phyloP scores from a whole-genome alignment of 2,113 vertebrate species.

The Phycodurus eques region DNA sequence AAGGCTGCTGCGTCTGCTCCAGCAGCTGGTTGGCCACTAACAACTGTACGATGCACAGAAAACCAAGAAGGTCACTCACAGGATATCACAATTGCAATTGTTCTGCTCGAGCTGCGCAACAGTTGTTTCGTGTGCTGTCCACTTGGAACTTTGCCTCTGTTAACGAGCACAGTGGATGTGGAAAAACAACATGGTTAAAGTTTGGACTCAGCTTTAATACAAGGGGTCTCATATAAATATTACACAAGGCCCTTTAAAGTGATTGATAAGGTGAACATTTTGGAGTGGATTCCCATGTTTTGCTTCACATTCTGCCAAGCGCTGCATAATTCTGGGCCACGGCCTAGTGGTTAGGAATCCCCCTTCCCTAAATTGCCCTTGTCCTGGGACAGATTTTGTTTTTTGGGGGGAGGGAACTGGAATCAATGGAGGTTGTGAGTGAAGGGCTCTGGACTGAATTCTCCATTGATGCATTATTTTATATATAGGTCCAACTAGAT shows the following conservation, averaged over 20 bases:
- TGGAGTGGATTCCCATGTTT: background rate
- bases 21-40: slow-evolving; percentile 83
- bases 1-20: slow-evolving; percentile 87
- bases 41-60: slow-evolving; percentile 76
- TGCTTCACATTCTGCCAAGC: background rate
- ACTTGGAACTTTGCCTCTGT: background rate
- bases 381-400: background rate
- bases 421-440: background rate
- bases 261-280: slow-evolving; percentile 1
- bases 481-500: too few relatives aligned
- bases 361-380: slow-evolving; percentile 1
- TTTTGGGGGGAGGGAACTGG: background rate
- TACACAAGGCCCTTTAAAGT: slow-evolving; percentile 2
- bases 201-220: background rate
- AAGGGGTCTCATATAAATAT: background rate
- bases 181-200: background rate
- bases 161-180: background rate
- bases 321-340: background rate
- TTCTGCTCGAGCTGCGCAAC: background rate
- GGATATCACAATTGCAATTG: background rate
- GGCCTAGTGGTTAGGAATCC: background rate
- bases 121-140: background rate
- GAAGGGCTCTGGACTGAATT: background rate
- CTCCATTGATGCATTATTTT: background rate
- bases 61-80: background rate